Percentiles rank a stretch among this genome's conserved stretches.
Conservation (phyloP, 1,140 invertebrate genomes). For the Lasaia peninsularis region DNA sequence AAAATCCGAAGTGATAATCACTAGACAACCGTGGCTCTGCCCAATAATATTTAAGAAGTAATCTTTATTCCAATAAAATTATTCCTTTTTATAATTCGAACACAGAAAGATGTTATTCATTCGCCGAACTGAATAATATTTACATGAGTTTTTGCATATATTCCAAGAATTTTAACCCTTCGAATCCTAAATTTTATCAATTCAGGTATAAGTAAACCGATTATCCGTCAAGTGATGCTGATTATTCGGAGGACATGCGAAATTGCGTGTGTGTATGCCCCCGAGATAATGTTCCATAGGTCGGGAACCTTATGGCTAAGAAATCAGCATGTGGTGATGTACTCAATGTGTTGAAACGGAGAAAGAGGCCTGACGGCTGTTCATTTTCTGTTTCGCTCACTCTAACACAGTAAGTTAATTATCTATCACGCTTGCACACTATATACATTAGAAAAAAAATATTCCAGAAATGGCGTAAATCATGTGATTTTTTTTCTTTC, state of each 20-base stretch:
- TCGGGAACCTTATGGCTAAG: constrained; percentile 50
- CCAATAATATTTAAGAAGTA: background rate
- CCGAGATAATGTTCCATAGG: constrained; percentile 37
- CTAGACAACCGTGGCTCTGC: too few relatives aligned
- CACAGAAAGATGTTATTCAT: background rate
- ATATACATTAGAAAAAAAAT: too few relatives aligned
- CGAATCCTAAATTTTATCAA: constrained; percentile 30
- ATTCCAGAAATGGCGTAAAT: too few relatives aligned
- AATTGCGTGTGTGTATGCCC: constrained; percentile 44
- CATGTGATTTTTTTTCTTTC: too few relatives aligned
- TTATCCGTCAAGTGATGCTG: constrained; percentile 39
- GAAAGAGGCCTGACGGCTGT: background rate
- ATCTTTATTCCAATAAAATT: background rate
- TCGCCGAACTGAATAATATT: background rate
- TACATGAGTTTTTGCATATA: constrained; percentile 4
- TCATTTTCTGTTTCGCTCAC: too few relatives aligned
- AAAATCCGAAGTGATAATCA: too few relatives aligned
- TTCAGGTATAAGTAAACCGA: constrained; percentile 46
- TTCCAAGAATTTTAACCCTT: constrained; percentile 15
- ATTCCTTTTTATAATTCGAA: background rate
- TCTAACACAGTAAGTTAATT: too few relatives aligned
- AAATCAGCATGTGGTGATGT: constrained; percentile 33
- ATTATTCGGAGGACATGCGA: constrained; percentile 43
- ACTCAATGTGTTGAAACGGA: background rate
- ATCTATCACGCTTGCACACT: too few relatives aligned